Evolutionary conservation across 2,888 invertebrate species (phyloP).

Genomic region (Antheraea yamamai): DNA sequence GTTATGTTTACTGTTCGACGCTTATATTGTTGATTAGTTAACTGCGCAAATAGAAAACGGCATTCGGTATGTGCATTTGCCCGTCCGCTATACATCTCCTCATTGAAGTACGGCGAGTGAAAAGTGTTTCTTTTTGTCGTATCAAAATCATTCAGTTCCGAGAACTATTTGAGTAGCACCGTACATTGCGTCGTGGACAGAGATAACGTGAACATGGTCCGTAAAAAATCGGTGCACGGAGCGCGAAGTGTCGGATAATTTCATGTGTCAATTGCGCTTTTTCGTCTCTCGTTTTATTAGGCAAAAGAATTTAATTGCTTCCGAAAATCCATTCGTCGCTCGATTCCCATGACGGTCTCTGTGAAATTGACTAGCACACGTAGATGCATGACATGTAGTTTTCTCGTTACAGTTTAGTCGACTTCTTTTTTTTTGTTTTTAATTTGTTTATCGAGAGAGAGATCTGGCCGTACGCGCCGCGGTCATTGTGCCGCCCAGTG

Average conservation of each 20-base stretch:
- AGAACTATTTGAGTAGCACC: conserved; percentile 45
- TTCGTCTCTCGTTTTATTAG: conserved; percentile 58
- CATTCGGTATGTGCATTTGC: conserved; percentile 37
- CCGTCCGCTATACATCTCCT: conserved; percentile 34
- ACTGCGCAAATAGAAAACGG: conserved; percentile 17
- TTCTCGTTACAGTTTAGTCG: conserved; percentile 59
- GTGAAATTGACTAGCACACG: conserved; percentile 80
- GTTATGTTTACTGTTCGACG: conserved; percentile 4
- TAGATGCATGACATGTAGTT: conserved; percentile 82
- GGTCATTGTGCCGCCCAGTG: conserved; percentile 72
- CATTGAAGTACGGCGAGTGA: conserved; percentile 34
- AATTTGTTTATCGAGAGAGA: conserved; percentile 73
- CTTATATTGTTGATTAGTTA: neutral
- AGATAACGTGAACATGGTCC: conserved; percentile 31
- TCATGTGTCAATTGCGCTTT: conserved; percentile 69
- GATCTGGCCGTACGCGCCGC: conserved; percentile 73
- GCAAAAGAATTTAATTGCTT: conserved; percentile 78
- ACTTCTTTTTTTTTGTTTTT: conserved; percentile 45
- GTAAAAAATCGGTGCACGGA: conserved; percentile 49
- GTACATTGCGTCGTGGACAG: conserved; percentile 35
- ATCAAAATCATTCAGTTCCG: conserved; percentile 45
- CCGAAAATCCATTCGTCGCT: conserved; percentile 76
- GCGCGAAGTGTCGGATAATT: conserved; percentile 56
- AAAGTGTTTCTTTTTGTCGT: conserved; percentile 48
- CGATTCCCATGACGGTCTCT: conserved; percentile 79